Evolutionary conservation across 2,888 invertebrate species (phyloP).

Genomic region (Tetropium fuscum): DNA sequence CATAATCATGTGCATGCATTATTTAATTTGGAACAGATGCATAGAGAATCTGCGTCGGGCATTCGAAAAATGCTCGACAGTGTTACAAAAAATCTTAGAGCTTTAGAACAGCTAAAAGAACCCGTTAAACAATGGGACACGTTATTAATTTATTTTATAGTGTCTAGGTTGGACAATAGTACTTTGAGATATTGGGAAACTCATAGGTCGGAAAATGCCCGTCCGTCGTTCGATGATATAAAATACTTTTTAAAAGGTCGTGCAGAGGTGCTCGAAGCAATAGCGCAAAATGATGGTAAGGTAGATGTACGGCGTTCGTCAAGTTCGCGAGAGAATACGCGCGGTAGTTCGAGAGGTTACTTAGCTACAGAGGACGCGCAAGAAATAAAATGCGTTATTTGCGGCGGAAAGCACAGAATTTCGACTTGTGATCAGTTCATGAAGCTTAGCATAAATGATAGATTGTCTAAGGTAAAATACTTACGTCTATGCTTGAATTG

Average conservation of each 20-base stretch:
- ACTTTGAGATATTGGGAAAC: constrained; percentile 13
- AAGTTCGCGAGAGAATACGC: not conserved
- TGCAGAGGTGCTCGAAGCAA: constrained; percentile 16
- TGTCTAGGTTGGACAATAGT: not conserved
- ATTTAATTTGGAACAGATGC: constrained; percentile 14
- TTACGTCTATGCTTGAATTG: not conserved
- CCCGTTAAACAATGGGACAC: constrained; percentile 18
- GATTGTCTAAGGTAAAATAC: not conserved
- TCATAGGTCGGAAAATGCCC: not conserved
- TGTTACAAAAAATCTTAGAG: constrained; percentile 24
- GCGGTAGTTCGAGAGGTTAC: not conserved
- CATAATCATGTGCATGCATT: constrained; percentile 31
- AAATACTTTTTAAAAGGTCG: constrained; percentile 15
- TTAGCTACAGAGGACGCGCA: not conserved
- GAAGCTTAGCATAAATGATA: not conserved
- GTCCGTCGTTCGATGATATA: constrained; percentile 1
- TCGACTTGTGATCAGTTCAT: constrained; percentile 4
- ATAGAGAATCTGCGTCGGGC: not conserved
- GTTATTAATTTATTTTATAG: constrained; percentile 3
- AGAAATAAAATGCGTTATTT: not conserved
- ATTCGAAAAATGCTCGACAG: constrained; percentile 25
- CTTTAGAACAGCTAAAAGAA: constrained; percentile 20
- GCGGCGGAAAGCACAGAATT: constrained; percentile 9
- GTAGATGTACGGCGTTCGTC: too few relatives aligned
- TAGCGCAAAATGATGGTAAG: constrained; percentile 8